A percentile compares a stretch with the other conserved stretches of the same genome.
phyloP scores from a whole-genome alignment of 35 echinoderm and acorn worm species.

The Ophioderma brevispina region DNA sequence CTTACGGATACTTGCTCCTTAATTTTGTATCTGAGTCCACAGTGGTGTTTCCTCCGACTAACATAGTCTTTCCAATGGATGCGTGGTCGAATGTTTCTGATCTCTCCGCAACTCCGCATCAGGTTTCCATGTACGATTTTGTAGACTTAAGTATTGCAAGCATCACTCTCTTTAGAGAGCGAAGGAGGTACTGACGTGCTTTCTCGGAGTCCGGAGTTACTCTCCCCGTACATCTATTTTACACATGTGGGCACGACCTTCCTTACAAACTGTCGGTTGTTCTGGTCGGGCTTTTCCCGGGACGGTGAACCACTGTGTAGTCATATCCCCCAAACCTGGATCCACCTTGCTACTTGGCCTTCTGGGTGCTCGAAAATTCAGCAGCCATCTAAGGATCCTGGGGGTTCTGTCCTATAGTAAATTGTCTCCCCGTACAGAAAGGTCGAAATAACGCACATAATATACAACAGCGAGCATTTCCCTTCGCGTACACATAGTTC shows the following conservation, averaged over 20 bases:
- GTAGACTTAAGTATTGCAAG: no score
- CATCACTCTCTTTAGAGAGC: no score
- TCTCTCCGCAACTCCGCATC: no score
- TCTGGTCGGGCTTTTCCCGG: constrained; percentile 33
- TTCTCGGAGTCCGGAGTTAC: constrained; percentile 26
- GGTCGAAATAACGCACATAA: constrained; percentile 13
- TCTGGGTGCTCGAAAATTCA: constrained; percentile 38
- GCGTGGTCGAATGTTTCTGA: no score
- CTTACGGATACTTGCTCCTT: no score
- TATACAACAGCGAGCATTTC: constrained; percentile 50
- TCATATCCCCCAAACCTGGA: constrained; percentile 32
- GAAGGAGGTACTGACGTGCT: no score
- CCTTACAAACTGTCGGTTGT: constrained; percentile 44
- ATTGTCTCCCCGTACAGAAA: constrained; percentile 39
- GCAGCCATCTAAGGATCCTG: constrained; percentile 24
- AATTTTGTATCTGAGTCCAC: no score
- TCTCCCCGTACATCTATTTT: not conserved
- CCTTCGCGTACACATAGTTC: constrained; percentile 38
- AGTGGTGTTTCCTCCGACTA: no score
- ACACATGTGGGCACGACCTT: not conserved
- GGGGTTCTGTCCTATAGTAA: constrained; percentile 59
- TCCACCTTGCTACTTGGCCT: constrained; percentile 63
- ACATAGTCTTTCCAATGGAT: no score
- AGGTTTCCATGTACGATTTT: no score
- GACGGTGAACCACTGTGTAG: constrained; percentile 17